phyloP scores from a whole-genome alignment of 2,888 invertebrate species.

The Stictocephala bisonia region DNA sequence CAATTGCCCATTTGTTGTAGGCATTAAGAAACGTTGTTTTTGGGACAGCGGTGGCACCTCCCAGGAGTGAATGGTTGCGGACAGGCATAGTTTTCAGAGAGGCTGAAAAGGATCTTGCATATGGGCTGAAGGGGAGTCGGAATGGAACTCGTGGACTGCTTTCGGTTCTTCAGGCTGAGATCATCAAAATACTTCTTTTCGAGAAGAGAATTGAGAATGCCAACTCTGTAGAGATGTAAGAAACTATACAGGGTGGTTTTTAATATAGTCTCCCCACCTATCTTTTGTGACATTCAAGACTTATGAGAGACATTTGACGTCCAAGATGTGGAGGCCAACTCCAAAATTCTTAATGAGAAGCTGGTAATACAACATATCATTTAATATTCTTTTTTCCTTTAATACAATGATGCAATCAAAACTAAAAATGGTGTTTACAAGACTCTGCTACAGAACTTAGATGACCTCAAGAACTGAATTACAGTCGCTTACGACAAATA shows the following conservation, averaged over 20 bases:
- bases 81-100: slow-evolving; percentile 75
- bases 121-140: slow-evolving; percentile 74
- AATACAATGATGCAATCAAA: no score
- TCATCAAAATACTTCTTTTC: slow-evolving; percentile 77
- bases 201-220: slow-evolving; percentile 65
- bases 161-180: slow-evolving; percentile 76
- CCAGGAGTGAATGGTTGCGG: slow-evolving; percentile 78
- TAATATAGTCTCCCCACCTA: neutral
- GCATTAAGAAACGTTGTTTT: slow-evolving; percentile 73
- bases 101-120: slow-evolving; percentile 70
- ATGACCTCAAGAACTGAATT: no score
- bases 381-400: no score
- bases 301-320: no score
- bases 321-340: no score
- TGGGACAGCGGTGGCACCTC: slow-evolving; percentile 75
- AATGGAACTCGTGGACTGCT: slow-evolving; percentile 73
- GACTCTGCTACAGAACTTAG: no score
- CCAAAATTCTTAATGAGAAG: no score
- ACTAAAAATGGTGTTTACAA: no score
- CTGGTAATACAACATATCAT: no score
- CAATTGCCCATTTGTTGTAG: slow-evolving; percentile 65
- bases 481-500: no score
- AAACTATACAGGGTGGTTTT: neutral
- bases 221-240: slow-evolving; percentile 67
- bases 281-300: no score